A percentile compares a stretch with the other conserved stretches of the same genome.
Conservation (phyloP, 2,797 vertebrate species). For the Coregonus ussuriensis region DNA sequence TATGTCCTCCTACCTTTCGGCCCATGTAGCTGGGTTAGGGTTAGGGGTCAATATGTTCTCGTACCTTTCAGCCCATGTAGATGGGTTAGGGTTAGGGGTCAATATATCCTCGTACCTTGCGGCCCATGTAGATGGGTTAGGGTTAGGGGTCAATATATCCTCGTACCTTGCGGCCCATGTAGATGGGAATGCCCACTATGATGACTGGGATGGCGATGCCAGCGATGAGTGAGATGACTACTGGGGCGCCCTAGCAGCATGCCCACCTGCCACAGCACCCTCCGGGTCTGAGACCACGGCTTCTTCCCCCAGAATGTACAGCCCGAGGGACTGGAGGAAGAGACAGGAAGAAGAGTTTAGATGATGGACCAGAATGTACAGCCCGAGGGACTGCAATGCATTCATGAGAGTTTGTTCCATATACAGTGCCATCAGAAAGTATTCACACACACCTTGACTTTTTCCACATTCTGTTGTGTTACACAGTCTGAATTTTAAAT, state of each 20-base stretch:
- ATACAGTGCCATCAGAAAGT: too few species aligned
- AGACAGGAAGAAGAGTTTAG: neutral
- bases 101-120: neutral
- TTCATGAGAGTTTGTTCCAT: neutral
- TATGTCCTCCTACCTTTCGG: too few species aligned
- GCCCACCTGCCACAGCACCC: slow-evolving; percentile 89
- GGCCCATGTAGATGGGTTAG: neutral
- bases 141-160: neutral
- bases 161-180: slow-evolving; percentile 82
- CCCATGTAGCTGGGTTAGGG: neutral
- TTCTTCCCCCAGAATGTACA: slow-evolving; percentile 93
- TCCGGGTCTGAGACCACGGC: slow-evolving; percentile 87
- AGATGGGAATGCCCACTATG: slow-evolving; percentile 87
- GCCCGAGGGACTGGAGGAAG: slow-evolving; percentile 81
- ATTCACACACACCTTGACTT: too few species aligned
- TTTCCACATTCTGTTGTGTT: too few species aligned
- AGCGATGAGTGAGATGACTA: slow-evolving; percentile 86
- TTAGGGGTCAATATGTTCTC: neutral
- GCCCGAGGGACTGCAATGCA: slow-evolving; percentile 51
- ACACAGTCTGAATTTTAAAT: too few species aligned
- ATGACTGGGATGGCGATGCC: slow-evolving; percentile 88
- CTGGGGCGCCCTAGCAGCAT: slow-evolving; percentile 87
- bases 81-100: slow-evolving; percentile 64
- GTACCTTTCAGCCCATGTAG: slow-evolving; percentile 84
- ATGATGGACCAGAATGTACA: slow-evolving; percentile 83